phyloP scores from a whole-genome alignment of 2,113 vertebrate genomes.

The Elephantulus edwardii region DNA sequence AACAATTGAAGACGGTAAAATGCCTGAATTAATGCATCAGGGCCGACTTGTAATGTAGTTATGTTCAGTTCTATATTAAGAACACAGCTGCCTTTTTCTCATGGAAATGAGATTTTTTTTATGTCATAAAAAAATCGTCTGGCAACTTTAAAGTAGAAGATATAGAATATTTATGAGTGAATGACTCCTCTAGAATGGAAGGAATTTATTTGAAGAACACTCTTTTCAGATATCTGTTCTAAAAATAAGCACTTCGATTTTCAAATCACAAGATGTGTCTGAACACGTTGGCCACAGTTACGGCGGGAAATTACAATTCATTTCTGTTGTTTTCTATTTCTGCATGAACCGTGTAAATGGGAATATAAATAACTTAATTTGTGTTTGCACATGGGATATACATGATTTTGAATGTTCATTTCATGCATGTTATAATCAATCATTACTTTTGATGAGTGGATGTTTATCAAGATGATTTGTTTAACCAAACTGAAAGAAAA shows the following conservation, averaged over 20 bases:
- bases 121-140: slow-evolving; percentile 3
- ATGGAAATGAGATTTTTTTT: slow-evolving; percentile 61
- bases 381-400: neutral
- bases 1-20: neutral
- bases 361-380: neutral
- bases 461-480: neutral
- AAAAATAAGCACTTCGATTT: slow-evolving; percentile 55
- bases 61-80: slow-evolving; percentile 64
- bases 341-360: neutral
- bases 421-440: neutral
- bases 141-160: slow-evolving; percentile 48
- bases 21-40: slow-evolving; percentile 50
- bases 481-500: neutral
- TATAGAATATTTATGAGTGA: slow-evolving; percentile 44
- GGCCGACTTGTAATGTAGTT: slow-evolving; percentile 24
- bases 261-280: neutral
- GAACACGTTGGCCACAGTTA: neutral
- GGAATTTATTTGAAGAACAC: slow-evolving; percentile 45
- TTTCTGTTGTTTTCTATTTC: neutral
- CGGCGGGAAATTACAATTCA: neutral
- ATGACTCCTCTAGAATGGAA: neutral
- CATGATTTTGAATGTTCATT: neutral
- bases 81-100: slow-evolving; percentile 60
- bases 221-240: neutral
- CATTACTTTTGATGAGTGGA: neutral